Base-by-base conservation (phyloP, 2,797 vertebrate genomes). In the Karalla daura region DNA sequence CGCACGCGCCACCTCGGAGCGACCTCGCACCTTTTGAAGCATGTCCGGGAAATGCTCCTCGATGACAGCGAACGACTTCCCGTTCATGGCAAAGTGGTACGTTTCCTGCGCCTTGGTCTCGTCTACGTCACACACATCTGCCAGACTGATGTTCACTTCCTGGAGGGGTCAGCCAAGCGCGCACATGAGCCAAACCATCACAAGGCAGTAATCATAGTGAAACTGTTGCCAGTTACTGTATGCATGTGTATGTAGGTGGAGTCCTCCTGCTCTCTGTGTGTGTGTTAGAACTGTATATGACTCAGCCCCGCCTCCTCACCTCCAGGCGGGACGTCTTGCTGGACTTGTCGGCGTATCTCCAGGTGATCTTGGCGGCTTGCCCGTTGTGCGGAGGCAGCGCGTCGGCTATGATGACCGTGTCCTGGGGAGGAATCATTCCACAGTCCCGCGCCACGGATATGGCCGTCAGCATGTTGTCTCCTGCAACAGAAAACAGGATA, bases 381-480 rank as follows among this genome's bases (percentile, higher is more conserved):
- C 97, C 98, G 13, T 98, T 96, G 81, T 95, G 96, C 25, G 98
- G 96, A 76, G 95, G 94, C 69, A 96, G 86, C 45, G 96, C 98
- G 78, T 99, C 97, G 17, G 97, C 97, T 83, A 99, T 96, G 80
- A 99, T 99, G 76, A 99, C 95, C 58, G 94, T 94, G 87, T 99
- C 97, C 68, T 95, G 93, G 71, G 96, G 95, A 78, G 94, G 95
- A 89, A 99, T 97, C 98, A 99, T 99, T 66, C 97, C 95, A 89
- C 96, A 99, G 89, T 99, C 97, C 88, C 98, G 93, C 67, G 98
- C 98, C 90, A 99, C 98, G 7, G 98, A 99, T 86, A 99, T 95
- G 56, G 98, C 98, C 0, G 98, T 99, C 88, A 99, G 88, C 95
- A 99, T 97, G 87, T 99, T 99, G 87, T 99, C 98, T 46, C 98